Evolutionary conservation across 2,888 invertebrate species (phyloP).

Genomic region (Eueremaeus valkanovi): DNA sequence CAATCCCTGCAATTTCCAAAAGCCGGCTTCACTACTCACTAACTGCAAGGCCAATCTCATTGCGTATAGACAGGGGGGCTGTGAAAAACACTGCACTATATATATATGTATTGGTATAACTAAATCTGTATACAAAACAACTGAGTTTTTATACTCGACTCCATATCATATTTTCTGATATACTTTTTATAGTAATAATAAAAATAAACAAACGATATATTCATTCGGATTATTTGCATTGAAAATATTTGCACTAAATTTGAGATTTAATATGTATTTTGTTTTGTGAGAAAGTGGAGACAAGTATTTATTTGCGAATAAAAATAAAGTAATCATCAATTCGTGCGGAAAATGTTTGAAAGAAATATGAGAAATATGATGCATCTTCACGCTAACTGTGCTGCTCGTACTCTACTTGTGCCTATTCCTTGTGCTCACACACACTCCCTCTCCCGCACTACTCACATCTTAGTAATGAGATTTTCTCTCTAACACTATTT

Average conservation of each 20-base stretch:
- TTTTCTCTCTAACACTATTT: constrained; percentile 25
- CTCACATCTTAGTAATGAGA: constrained; percentile 30
- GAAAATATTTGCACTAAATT: constrained; percentile 21
- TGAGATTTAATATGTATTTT: constrained; percentile 16
- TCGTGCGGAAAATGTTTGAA: constrained; percentile 34
- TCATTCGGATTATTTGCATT: constrained; percentile 12
- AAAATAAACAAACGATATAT: constrained; percentile 17
- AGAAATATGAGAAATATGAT: constrained; percentile 36
- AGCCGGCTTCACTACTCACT: neutral
- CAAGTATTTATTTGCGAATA: constrained; percentile 32
- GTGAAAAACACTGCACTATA: neutral
- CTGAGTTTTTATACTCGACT: neutral
- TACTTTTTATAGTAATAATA: constrained; percentile 15
- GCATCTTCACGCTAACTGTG: constrained; percentile 35
- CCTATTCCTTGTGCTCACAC: too few species aligned
- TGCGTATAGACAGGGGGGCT: constrained; percentile 32
- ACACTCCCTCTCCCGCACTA: neutral
- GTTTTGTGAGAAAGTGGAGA: constrained; percentile 7
- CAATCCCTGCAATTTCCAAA: constrained; percentile 10
- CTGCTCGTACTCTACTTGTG: too few species aligned
- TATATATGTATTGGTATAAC: neutral
- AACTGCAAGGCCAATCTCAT: constrained; percentile 27
- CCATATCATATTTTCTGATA: constrained; percentile 5
- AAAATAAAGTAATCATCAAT: constrained; percentile 36
- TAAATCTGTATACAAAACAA: neutral